Conservation (phyloP, 2,113 vertebrate genomes). For the Marmota monax region DNA sequence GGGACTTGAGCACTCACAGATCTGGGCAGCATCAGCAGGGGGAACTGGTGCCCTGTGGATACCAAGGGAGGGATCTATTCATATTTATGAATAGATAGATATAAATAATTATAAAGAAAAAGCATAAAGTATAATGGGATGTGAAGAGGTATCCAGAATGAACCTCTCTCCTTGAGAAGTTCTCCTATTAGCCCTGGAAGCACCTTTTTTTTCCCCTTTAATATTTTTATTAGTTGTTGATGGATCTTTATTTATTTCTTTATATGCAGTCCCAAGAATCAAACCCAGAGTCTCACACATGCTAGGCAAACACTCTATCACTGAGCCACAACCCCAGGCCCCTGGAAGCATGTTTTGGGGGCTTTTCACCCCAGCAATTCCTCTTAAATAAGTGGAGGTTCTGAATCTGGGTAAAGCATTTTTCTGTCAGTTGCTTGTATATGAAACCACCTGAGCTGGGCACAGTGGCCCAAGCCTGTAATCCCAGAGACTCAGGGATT, state of each 20-base stretch:
- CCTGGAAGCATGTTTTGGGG: no score
- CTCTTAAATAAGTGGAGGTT: neutral
- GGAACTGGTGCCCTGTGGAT: neutral
- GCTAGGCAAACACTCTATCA: no score
- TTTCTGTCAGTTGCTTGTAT: neutral
- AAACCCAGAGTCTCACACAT: no score
- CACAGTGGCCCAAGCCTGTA: no score
- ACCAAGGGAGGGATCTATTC: neutral
- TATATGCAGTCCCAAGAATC: no score
- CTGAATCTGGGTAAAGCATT: neutral
- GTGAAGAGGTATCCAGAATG: neutral
- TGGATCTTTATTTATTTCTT: no score
- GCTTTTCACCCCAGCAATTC: neutral
- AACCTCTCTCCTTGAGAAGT: neutral
- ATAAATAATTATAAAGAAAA: constrained; percentile 28
- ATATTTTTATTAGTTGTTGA: no score
- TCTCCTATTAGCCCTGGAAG: neutral
- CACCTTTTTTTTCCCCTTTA: neutral
- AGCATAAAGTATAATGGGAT: neutral
- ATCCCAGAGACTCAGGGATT: no score
- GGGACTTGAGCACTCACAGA: neutral
- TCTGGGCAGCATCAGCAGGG: neutral
- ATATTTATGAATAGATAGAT: constrained; percentile 19
- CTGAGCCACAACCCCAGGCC: no score
- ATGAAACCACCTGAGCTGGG: neutral